Conservation (phyloP, 2,113 vertebrate genomes). For the Salvelinus fontinalis region DNA sequence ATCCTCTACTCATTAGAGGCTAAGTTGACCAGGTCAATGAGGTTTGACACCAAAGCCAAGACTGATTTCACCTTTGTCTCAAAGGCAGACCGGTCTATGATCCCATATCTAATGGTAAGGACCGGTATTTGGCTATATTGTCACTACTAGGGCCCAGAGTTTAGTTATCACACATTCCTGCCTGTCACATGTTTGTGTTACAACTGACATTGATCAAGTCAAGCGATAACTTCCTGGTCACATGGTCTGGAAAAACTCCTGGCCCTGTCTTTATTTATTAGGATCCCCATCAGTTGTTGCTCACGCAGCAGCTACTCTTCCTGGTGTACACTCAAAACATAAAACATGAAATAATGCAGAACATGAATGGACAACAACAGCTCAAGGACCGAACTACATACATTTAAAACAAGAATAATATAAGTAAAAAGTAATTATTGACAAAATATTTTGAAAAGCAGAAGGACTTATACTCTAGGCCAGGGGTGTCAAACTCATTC, state of each 20-base stretch:
- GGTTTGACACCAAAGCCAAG: conserved; percentile 19
- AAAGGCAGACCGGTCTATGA: conserved; percentile 42
- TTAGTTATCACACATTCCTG: background rate
- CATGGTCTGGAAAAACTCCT: background rate
- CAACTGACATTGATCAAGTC: background rate
- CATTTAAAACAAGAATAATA: no score
- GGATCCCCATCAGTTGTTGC: no score
- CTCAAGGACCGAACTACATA: no score
- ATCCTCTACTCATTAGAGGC: conserved; percentile 17
- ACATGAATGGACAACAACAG: no score
- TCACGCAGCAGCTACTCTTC: no score
- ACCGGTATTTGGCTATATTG: background rate
- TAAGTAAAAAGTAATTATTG: no score
- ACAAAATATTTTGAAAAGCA: no score
- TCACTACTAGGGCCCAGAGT: conserved; percentile 3
- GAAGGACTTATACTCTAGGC: no score
- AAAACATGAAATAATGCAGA: no score
- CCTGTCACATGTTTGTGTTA: conserved; percentile 9
- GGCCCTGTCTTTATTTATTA: no score
- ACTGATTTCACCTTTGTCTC: conserved; percentile 60
- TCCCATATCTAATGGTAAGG: conserved; percentile 57
- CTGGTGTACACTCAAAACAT: no score
- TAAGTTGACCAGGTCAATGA: conserved; percentile 20
- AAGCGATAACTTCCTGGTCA: background rate
- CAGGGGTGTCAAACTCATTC: no score